Conservation (phyloP, 1,140 invertebrate genomes). For the Pseudomyrmex concolor region DNA sequence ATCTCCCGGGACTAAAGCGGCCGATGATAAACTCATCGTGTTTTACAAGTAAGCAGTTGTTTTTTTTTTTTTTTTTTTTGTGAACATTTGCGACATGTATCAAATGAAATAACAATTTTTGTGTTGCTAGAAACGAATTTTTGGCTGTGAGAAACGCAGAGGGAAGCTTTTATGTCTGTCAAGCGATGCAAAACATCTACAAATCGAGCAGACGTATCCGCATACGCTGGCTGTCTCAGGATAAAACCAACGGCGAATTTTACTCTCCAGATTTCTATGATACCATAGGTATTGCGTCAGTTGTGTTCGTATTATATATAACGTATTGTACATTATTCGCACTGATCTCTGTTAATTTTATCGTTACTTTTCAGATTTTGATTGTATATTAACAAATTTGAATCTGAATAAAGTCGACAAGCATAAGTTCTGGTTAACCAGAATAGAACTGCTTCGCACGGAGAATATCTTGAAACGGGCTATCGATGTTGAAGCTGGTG, state of each 20-base stretch:
- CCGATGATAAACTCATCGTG: constrained; percentile 93
- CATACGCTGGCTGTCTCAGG: constrained; percentile 95
- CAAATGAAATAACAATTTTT: constrained; percentile 56
- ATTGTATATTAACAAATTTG: constrained; percentile 95
- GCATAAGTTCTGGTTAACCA: constrained; percentile 89
- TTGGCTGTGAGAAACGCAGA: constrained; percentile 95
- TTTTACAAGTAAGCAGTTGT: constrained; percentile 90
- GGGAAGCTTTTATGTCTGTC: constrained; percentile 95
- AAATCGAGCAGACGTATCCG: constrained; percentile 92
- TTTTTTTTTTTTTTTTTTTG: not conserved
- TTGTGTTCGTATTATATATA: not conserved
- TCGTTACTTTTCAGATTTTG: constrained; percentile 89
- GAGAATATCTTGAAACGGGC: constrained; percentile 94
- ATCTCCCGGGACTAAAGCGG: constrained; percentile 86
- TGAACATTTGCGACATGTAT: not conserved
- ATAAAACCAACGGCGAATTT: constrained; percentile 88
- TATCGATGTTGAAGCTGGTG: constrained; percentile 92
- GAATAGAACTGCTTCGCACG: constrained; percentile 90
- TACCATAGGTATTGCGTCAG: constrained; percentile 88
- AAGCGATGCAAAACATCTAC: constrained; percentile 96
- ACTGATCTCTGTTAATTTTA: constrained; percentile 24
- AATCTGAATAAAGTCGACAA: constrained; percentile 91
- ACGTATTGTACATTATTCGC: not conserved
- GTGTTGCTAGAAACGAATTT: constrained; percentile 91
- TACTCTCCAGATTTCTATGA: constrained; percentile 97